These are phyloP conservation scores for Scopus umbretta DNA, from an alignment of 2,113 vertebrate genomes.

Conservation along the genomic window DNA sequence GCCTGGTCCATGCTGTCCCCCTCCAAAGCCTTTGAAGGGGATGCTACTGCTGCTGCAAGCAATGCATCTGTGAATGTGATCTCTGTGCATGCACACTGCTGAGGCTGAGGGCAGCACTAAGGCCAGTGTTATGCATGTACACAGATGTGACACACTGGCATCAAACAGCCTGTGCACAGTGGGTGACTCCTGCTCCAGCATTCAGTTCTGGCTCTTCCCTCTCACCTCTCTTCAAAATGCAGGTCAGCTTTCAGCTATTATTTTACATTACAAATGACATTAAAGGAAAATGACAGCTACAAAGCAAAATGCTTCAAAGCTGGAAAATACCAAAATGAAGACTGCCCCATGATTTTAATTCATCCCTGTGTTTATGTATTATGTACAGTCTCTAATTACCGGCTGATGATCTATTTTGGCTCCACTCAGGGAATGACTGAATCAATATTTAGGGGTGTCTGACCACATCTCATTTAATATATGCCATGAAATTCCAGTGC, in stretches of 20 bases:
- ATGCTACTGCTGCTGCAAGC: background rate
- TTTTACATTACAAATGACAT: background rate
- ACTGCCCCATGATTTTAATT: background rate
- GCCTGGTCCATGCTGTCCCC: background rate
- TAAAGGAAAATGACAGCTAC: background rate
- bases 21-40: background rate
- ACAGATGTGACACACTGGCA: background rate
- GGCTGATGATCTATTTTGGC: background rate
- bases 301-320: background rate
- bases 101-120: background rate
- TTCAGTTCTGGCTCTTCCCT: background rate
- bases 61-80: rapidly evolving
- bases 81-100: rapidly evolving
- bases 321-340: background rate
- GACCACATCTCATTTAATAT: background rate
- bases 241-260: background rate
- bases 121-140: rapidly evolving
- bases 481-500: background rate
- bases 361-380: background rate
- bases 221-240: background rate
- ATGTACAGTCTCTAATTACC: background rate
- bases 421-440: background rate
- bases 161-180: background rate
- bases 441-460: background rate
- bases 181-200: background rate